Base-by-base conservation (phyloP, 2,113 vertebrate species). In the Thinocorus orbignyianus region DNA sequence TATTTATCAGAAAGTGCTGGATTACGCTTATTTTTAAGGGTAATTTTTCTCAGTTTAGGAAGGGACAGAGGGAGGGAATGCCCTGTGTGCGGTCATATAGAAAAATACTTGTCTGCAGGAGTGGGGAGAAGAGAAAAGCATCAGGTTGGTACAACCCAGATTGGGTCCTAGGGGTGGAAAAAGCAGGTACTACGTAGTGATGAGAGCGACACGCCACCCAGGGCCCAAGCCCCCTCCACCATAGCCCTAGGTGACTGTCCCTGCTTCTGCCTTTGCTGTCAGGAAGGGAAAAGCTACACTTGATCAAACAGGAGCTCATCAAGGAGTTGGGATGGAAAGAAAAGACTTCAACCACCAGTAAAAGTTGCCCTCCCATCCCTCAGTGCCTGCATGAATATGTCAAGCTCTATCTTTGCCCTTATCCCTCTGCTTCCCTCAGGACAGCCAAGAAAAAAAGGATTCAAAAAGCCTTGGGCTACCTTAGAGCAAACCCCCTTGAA, bases 231-330 rank as follows among this genome's bases (percentile, higher is more conserved):
- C 11, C 18, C 17, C 25, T 37, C 17, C 20, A 55, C 35, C 48
- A 39, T 16, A 58, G 24, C 37, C 24, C 64, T 18, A 15, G 33
- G 28, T 13, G 10, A 31, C n/a, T 46, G 28, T 82, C 64, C 44
- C 12, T 0, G 0, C n/a, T 65, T 44, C n/a, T 41, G 39, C 46
- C 26, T 54, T 60, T 54, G 25, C 31, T 1, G 1, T 23, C 6
- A 6, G 35, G 10, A 11, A 72, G 17, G n/a, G 15, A 42, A 65
- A 60, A 35, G n/a, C 51, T 60, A 41, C 23, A 48, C 6, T n/a
- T 46, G 24, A 12, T 68, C 26, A 54, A 68, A 72, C 12, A 83
- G 17, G 14, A 83, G 30, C 52, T 66, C 41, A 60, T 44, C 28
- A 42, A 77, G 12, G 30, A 48, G 30, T 3, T 48, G 26, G 31